Percentiles rank a stretch among this genome's conserved stretches.
Evolutionary conservation across 2,113 vertebrate genomes (phyloP).

Genomic region (Promerops cafer): DNA sequence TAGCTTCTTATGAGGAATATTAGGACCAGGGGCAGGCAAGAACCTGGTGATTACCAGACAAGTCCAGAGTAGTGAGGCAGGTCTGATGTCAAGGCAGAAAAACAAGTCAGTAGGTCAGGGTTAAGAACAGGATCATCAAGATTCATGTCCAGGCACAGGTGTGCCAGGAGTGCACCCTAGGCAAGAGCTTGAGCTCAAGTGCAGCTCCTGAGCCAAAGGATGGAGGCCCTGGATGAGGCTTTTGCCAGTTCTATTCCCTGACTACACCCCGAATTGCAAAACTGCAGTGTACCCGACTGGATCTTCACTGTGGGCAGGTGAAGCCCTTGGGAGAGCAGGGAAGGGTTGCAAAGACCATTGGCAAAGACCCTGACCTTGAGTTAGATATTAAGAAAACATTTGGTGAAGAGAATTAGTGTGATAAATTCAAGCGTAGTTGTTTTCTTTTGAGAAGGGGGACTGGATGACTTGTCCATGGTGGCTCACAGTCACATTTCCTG

Average conservation of each 20-base stretch:
- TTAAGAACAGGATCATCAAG: background rate
- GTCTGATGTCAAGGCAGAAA: background rate
- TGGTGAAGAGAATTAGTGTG: background rate
- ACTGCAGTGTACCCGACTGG: background rate
- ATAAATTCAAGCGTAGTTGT: background rate
- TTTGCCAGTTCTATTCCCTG: background rate
- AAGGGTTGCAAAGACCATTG: background rate
- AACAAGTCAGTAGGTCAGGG: background rate
- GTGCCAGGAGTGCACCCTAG: too few relatives aligned
- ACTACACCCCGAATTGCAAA: background rate
- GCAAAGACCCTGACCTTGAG: background rate
- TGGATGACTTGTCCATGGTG: background rate
- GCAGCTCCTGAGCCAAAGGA: rapidly evolving
- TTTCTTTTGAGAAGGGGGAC: background rate
- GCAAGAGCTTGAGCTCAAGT: background rate
- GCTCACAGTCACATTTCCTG: background rate
- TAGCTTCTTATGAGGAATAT: background rate
- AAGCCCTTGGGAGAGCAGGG: background rate
- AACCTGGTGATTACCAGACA: background rate
- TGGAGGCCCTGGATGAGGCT: background rate
- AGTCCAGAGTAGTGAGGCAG: background rate
- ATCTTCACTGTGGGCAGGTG: background rate
- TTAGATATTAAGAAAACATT: background rate
- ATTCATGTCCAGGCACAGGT: background rate
- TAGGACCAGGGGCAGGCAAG: background rate